Base-by-base conservation (phyloP, 1,140 invertebrate genomes). In the Pogonognathellus flavescens region DNA sequence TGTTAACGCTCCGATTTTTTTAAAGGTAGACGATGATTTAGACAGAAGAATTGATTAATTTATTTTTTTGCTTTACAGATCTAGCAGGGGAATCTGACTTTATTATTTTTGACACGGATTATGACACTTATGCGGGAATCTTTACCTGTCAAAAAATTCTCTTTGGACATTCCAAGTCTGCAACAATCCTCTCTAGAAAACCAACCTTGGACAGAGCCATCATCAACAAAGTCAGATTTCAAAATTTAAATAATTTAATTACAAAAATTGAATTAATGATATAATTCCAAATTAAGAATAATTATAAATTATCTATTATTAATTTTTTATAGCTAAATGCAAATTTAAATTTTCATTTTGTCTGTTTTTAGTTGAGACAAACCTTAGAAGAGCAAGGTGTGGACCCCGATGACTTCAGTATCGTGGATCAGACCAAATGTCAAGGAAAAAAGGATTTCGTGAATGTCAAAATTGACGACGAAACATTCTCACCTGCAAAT, bases 141-240 rank as follows among this genome's bases (percentile, higher is more conserved):
- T 96, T 95, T 90, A 95, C 94, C 0, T 96, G 95, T 87, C 95
- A 96, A 90, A 95, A 94, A 89, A 88, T 96, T 14, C 91, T 92
- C 0, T 94, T 96, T 84, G 93, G 93, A 1, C 94, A 96, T 90
- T 92, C 95, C 16, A 93, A 94, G 81, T 95, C 94, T 1, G 95
- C 94, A 0, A 95, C 95, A 0, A 95, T 97, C 83, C 91, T 96
- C 5, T 95, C 95, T 0, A 92, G 95, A 83, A 92, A 90, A 7
- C 93, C 93, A 60, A 93, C 93, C 41, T 90, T 96, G 14, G 94
- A 95, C 84, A 94, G 93, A 89, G 90, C 92, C 5, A 93, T 92
- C 66, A 85, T 95, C 4, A 94, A 95, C 59, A 94, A 94, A 91
- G 93, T 94, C 31, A 72, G 22, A 13, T n/a, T n/a, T n/a, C n/a